A percentile compares a stretch with the other conserved stretches of the same genome.
These are phyloP conservation scores for Lamprotornis superbus DNA, from an alignment of 2,113 vertebrate species.

Conservation along the genomic window DNA sequence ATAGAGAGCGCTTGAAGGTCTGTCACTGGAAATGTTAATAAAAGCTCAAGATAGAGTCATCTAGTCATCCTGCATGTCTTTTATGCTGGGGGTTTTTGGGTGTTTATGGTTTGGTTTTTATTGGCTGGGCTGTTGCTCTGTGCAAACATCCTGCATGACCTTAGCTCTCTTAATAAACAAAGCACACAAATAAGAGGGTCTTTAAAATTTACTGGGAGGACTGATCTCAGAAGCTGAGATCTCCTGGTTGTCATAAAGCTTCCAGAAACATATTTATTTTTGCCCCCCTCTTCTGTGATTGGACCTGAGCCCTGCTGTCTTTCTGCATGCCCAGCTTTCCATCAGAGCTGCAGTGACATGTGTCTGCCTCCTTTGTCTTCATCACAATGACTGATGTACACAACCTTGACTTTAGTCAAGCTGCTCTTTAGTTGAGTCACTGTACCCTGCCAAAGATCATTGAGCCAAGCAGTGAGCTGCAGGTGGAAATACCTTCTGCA, in stretches of 20 bases:
- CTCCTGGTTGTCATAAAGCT: not conserved
- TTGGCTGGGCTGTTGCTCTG: not conserved
- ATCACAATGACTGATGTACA: not conserved
- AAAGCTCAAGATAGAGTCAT: conserved; percentile 23
- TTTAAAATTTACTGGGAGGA: not conserved
- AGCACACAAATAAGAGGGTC: not conserved
- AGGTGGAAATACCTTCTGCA: not conserved
- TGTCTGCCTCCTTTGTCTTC: not conserved
- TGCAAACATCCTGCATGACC: not conserved
- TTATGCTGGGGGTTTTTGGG: not conserved
- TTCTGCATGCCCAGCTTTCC: not conserved
- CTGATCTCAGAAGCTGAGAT: not conserved
- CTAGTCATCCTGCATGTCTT: not conserved
- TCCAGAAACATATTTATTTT: not conserved
- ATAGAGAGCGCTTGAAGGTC: not conserved
- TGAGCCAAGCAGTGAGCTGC: not conserved
- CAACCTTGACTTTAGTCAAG: not conserved
- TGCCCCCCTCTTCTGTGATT: not conserved
- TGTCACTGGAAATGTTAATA: conserved; percentile 23
- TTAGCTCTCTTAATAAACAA: not conserved
- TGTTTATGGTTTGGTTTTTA: not conserved
- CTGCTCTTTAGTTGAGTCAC: not conserved
- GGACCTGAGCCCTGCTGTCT: not conserved
- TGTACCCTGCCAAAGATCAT: not conserved
- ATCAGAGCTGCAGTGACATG: not conserved